Evolutionary conservation across 2,113 vertebrate species (phyloP).

Genomic region (Chamaetylas fuelleborni): DNA sequence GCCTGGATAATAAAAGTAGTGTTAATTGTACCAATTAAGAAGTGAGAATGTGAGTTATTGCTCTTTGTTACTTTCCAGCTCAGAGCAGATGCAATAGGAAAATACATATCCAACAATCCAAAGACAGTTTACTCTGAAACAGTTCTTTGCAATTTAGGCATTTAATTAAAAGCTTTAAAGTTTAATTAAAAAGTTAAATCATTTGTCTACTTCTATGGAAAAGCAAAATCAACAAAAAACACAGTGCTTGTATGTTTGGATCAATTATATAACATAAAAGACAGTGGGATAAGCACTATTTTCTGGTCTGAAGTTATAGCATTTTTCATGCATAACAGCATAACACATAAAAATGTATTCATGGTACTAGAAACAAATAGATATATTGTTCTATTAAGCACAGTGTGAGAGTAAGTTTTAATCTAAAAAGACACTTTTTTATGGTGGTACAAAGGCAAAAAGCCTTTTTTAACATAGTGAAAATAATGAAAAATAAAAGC

Average conservation of each 20-base stretch:
- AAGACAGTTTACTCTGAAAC: slow-evolving; percentile 68
- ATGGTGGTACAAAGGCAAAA: not conserved
- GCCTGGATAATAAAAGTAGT: slow-evolving; percentile 58
- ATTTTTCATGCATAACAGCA: slow-evolving; percentile 48
- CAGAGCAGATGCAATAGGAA: slow-evolving; percentile 52
- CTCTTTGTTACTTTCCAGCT: slow-evolving; percentile 62
- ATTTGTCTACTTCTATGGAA: slow-evolving; percentile 67
- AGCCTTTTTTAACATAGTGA: not conserved
- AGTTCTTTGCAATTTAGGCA: slow-evolving; percentile 71
- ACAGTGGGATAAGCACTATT: slow-evolving; percentile 48
- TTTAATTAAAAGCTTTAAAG: slow-evolving; percentile 79
- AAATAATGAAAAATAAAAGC: not conserved
- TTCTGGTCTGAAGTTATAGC: slow-evolving; percentile 51
- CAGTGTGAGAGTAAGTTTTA: slow-evolving; percentile 46
- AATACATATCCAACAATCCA: slow-evolving; percentile 66
- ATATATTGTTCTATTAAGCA: slow-evolving; percentile 64
- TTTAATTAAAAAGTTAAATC: slow-evolving; percentile 82
- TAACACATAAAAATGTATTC: slow-evolving; percentile 57
- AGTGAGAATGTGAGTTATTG: slow-evolving; percentile 57
- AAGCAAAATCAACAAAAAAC: not conserved
- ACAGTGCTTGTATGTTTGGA: slow-evolving; percentile 32
- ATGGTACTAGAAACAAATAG: slow-evolving; percentile 48
- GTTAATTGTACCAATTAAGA: slow-evolving; percentile 67
- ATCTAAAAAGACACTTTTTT: slow-evolving; percentile 9
- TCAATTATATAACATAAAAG: slow-evolving; percentile 68